Evolutionary conservation across 1,140 invertebrate species (phyloP).

Genomic region (Drosophila malerkotliana): DNA sequence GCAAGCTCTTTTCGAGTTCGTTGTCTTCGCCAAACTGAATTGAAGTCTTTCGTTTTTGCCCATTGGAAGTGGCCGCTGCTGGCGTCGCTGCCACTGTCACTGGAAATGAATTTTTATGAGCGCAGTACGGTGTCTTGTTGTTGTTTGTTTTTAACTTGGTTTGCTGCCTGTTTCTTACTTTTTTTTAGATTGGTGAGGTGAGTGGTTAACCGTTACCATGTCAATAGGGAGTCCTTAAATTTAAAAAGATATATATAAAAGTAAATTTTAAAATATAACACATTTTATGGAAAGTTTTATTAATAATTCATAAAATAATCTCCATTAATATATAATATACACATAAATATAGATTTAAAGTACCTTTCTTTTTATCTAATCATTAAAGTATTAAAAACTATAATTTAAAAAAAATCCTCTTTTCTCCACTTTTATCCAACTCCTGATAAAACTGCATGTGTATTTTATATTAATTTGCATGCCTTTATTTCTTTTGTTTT

Average conservation of each 20-base stretch:
- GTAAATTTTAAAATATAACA: not conserved
- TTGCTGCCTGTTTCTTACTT: conserved; percentile 36
- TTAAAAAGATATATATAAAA: conserved; percentile 2
- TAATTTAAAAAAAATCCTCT: not conserved
- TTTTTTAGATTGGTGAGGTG: conserved; percentile 28
- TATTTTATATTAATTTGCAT: conserved; percentile 24
- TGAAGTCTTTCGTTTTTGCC: conserved; percentile 84
- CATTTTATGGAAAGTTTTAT: not conserved
- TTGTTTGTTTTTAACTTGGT: conserved; percentile 24
- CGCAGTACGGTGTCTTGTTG: conserved; percentile 29
- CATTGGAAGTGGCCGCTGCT: conserved; percentile 67
- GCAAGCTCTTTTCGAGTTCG: conserved; percentile 80
- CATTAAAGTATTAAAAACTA: not conserved
- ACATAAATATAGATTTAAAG: too few species aligned
- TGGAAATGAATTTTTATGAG: conserved; percentile 65
- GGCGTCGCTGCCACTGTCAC: conserved; percentile 29
- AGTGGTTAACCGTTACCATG: conserved; percentile 37
- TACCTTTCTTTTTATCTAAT: too few species aligned
- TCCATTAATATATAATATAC: too few species aligned
- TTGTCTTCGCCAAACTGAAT: conserved; percentile 83
- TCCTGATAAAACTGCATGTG: conserved; percentile 10
- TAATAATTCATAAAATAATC: too few species aligned
- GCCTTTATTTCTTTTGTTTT: conserved; percentile 43
- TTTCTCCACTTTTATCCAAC: not conserved
- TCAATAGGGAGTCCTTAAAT: conserved; percentile 12